Percentiles rank a stretch among this genome's conserved stretches.
Conservation (phyloP, 2,113 vertebrate species). For the Triplophysa rosa region DNA sequence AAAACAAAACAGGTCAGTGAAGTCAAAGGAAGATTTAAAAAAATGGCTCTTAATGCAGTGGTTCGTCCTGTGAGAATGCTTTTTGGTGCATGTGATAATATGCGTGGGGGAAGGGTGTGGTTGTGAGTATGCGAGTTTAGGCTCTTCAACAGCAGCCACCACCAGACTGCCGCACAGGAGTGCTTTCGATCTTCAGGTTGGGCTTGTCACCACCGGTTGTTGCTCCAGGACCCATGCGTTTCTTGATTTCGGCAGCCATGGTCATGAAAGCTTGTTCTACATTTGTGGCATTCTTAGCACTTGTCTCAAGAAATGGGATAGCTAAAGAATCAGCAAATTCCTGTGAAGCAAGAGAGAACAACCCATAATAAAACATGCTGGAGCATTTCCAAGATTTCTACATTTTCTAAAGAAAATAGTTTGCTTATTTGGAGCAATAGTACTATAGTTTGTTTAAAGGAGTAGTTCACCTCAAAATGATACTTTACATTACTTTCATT, state of each 20-base stretch:
- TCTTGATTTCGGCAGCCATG: constrained; percentile 88
- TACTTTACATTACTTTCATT: no score
- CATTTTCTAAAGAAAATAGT: no score
- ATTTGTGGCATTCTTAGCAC: constrained; percentile 85
- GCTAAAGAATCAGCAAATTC: constrained; percentile 84
- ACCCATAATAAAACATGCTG: not conserved
- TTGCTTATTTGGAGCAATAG: no score
- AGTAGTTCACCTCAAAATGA: no score
- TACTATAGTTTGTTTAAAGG: no score
- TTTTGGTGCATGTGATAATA: constrained; percentile 36
- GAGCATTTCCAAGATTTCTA: not conserved
- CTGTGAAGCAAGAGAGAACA: constrained; percentile 58
- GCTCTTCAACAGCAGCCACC: constrained; percentile 83
- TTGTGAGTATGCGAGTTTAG: not conserved
- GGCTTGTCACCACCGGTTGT: constrained; percentile 81
- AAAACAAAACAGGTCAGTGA: constrained; percentile 43
- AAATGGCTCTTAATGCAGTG: constrained; percentile 49
- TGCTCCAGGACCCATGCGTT: constrained; percentile 84
- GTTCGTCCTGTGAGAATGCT: constrained; percentile 47
- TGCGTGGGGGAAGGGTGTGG: not conserved
- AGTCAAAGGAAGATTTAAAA: constrained; percentile 36
- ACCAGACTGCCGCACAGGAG: constrained; percentile 81
- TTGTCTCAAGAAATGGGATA: constrained; percentile 85
- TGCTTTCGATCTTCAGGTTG: constrained; percentile 87
- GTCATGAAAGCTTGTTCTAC: constrained; percentile 89